Percentiles rank a stretch among this genome's conserved stretches.
phyloP scores from a whole-genome alignment of 2,113 vertebrate genomes.

The human (Homo sapiens) region DNA sequence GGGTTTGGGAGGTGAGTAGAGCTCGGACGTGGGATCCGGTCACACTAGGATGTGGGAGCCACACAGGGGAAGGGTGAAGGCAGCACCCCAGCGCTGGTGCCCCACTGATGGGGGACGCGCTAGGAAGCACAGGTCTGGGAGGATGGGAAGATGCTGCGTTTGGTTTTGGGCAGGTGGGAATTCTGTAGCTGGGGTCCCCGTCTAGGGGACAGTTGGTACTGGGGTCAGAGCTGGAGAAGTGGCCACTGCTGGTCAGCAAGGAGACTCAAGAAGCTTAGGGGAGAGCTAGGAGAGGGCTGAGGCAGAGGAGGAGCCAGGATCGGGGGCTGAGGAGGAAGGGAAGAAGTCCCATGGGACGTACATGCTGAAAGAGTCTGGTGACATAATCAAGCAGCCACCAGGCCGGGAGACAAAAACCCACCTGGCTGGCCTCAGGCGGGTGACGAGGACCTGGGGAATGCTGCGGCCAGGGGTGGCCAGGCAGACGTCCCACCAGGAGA shows the following conservation, averaged over 20 bases:
- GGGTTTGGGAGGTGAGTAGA: not conserved
- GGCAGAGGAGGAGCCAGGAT: not conserved
- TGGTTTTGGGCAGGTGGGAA: not conserved
- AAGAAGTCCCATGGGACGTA: fast-evolving
- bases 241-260: not conserved
- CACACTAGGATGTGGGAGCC: too few relatives aligned
- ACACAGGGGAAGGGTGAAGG: not conserved
- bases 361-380: not conserved
- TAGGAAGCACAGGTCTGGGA: not conserved
- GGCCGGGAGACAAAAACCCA: too few relatives aligned
- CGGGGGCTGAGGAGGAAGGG: fast-evolving
- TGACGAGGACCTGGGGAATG: too few relatives aligned
- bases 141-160: not conserved
- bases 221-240: not conserved
- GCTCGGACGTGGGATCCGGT: not conserved
- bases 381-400: not conserved
- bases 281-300: not conserved
- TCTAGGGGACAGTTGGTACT: not conserved
- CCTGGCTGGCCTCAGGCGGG: not conserved
- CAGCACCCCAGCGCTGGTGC: not conserved
- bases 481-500: not conserved
- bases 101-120: not conserved
- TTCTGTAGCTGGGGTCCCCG: not conserved
- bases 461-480: too few relatives aligned
- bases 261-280: too few relatives aligned